These are phyloP conservation scores for Lepidostoma basale DNA, from an alignment of 1,140 invertebrate genomes.

Conservation along the genomic window DNA sequence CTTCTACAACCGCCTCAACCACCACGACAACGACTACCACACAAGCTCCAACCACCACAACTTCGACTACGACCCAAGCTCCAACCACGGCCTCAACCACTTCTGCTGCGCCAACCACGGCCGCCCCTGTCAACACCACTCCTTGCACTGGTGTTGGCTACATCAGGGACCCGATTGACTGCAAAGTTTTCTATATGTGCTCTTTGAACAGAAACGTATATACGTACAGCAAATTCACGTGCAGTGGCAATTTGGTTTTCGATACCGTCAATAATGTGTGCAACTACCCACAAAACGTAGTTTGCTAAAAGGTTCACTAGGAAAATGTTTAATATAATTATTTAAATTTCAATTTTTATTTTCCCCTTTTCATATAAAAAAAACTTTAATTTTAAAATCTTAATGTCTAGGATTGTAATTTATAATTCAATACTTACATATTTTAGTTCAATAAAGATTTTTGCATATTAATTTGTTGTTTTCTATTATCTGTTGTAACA, in stretches of 20 bases:
- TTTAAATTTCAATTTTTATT: no score
- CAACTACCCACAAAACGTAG: slow-evolving; percentile 5
- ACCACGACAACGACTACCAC: background rate
- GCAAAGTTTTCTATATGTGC: slow-evolving; percentile 11
- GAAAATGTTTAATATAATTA: no score
- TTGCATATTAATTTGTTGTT: no score
- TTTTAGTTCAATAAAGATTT: no score
- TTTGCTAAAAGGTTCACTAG: slow-evolving; percentile 19
- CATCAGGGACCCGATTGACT: slow-evolving; percentile 1
- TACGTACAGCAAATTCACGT: background rate
- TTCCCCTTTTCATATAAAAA: no score
- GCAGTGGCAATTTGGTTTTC: background rate
- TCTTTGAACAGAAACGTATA: background rate
- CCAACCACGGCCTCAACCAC: no score
- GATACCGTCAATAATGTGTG: slow-evolving; percentile 3
- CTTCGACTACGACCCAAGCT: no score
- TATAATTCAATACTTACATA: no score
- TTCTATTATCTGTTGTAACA: no score
- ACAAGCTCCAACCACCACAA: background rate
- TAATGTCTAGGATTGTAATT: no score
- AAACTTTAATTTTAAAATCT: no score
- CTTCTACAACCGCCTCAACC: background rate
- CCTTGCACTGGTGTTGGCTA: slow-evolving; percentile 5
- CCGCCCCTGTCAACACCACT: background rate
- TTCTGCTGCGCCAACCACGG: no score